A percentile compares a stretch with the other conserved stretches of the same genome.
These are phyloP conservation scores for Tauraco hartlaubi DNA, from an alignment of 2,797 vertebrate genomes.

Conservation along the genomic window DNA sequence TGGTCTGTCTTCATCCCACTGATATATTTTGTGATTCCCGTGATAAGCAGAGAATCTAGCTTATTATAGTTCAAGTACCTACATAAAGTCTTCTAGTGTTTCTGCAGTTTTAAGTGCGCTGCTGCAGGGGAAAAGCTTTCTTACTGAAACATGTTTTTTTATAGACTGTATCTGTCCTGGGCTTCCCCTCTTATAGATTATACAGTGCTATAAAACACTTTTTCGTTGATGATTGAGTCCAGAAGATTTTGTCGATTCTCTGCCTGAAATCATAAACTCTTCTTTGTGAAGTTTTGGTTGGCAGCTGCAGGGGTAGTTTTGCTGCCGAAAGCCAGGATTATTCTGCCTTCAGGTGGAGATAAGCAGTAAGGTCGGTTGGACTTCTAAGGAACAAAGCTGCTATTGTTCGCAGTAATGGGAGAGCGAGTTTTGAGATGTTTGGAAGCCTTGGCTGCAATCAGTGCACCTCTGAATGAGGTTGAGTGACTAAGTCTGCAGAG, in stretches of 20 bases:
- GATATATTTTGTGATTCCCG: not conserved
- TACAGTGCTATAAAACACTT: not conserved
- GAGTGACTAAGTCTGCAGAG: not conserved
- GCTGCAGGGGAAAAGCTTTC: not conserved
- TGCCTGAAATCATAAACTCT: not conserved
- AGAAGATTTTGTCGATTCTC: not conserved
- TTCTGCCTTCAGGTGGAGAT: slow-evolving; percentile 1
- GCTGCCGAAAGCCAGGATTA: not conserved
- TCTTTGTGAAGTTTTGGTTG: not conserved
- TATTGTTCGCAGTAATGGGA: not conserved
- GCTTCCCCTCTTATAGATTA: not conserved
- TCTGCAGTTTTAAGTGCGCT: not conserved
- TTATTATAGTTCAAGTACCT: not conserved
- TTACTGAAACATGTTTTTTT: not conserved
- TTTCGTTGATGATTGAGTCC: not conserved
- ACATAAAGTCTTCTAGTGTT: not conserved
- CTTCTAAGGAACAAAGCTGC: not conserved
- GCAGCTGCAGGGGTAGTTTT: not conserved
- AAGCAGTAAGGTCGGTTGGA: not conserved
- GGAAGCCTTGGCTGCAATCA: not conserved
- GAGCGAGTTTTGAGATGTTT: not conserved
- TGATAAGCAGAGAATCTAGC: not conserved
- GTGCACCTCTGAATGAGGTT: not conserved
- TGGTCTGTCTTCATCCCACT: not conserved
- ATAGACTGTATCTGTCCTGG: not conserved